These are phyloP conservation scores for Entomobrya proxima DNA, from an alignment of 2,888 invertebrate genomes.

Conservation along the genomic window DNA sequence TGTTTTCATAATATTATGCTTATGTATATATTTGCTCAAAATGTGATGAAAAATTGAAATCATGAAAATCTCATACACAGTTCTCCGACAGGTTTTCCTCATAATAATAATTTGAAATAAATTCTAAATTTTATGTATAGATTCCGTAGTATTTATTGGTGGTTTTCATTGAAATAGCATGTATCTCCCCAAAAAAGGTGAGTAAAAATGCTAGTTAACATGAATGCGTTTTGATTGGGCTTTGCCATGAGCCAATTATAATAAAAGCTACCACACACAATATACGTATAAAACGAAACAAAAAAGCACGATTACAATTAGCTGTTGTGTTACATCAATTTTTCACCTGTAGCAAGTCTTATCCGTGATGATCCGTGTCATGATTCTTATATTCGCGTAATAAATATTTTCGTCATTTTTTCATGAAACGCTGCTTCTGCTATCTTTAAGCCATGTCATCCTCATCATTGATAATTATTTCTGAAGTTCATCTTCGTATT, in stretches of 20 bases:
- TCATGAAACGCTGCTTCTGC: neutral
- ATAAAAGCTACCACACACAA: neutral
- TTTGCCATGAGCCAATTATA: constrained; percentile 47
- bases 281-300: neutral
- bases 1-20: neutral
- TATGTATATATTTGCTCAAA: neutral
- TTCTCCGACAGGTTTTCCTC: constrained; percentile 45
- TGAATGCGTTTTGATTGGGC: constrained; percentile 50
- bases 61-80: neutral
- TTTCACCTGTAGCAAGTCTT: constrained; percentile 15
- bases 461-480: neutral
- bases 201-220: constrained; percentile 37
- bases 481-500: neutral
- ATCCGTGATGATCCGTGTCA: neutral
- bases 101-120: constrained; percentile 8
- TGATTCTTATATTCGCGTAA: neutral
- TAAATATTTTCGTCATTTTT: neutral
- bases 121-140: neutral
- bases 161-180: neutral
- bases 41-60: constrained; percentile 13
- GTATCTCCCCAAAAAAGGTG: neutral
- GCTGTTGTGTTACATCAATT: constrained; percentile 24
- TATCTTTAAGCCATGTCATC: neutral
- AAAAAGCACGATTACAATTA: constrained; percentile 37
- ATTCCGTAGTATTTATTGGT: neutral